These are phyloP conservation scores for Neoaliturus tenellus DNA, from an alignment of 2,888 invertebrate species.

Conservation along the genomic window DNA sequence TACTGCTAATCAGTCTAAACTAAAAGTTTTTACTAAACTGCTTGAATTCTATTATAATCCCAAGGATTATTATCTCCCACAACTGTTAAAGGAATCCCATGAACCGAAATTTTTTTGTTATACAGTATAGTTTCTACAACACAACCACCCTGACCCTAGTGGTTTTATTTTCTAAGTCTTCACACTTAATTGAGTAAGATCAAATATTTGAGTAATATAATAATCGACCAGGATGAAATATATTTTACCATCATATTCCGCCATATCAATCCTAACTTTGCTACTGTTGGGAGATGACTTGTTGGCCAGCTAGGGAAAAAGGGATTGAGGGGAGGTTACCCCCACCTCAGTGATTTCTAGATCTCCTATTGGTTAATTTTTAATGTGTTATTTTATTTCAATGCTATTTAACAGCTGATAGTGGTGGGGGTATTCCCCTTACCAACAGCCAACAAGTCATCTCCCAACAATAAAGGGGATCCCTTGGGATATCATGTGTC, in stretches of 20 bases:
- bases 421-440: too few species aligned
- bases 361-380: too few species aligned
- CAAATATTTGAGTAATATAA: too few species aligned
- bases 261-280: constrained; percentile 68
- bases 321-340: too few species aligned
- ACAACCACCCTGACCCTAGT: too few species aligned
- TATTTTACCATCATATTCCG: constrained; percentile 63
- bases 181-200: constrained; percentile 64
- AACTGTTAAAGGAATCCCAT: constrained; percentile 63
- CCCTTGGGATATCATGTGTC: constrained; percentile 64
- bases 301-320: too few species aligned
- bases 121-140: constrained; percentile 59
- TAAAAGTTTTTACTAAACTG: constrained; percentile 63
- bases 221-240: constrained; percentile 66
- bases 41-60: constrained; percentile 60
- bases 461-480: too few species aligned
- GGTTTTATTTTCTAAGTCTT: constrained; percentile 58
- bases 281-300: too few species aligned
- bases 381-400: too few species aligned
- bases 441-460: too few species aligned
- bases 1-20: constrained; percentile 61
- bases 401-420: too few species aligned
- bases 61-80: constrained; percentile 65
- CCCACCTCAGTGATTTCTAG: too few species aligned
- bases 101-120: constrained; percentile 61